phyloP scores from a whole-genome alignment of 2,797 vertebrate genomes.

The Catamblyrhynchus diadema region DNA sequence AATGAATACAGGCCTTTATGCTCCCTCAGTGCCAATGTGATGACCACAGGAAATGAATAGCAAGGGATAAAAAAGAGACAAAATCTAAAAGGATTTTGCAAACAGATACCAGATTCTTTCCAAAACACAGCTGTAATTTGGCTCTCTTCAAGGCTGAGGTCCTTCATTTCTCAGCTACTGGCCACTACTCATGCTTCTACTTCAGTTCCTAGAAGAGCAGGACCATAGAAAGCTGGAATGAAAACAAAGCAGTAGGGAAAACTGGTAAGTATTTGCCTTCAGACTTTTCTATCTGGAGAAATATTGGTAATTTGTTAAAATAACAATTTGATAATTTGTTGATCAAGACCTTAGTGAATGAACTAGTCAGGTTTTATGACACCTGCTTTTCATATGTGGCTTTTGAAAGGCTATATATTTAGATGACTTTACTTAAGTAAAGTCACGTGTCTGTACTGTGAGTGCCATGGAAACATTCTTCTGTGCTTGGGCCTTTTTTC shows the following conservation, averaged over 20 bases:
- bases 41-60: neutral
- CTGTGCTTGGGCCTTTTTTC: neutral
- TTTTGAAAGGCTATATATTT: neutral
- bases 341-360: neutral
- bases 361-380: neutral
- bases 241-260: neutral
- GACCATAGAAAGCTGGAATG: neutral
- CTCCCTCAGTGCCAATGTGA: neutral
- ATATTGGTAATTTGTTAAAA: neutral
- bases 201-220: neutral
- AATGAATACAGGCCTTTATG: neutral
- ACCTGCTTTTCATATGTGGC: rapidly evolving
- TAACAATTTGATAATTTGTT: neutral
- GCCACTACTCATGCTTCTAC: neutral
- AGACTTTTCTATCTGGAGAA: neutral
- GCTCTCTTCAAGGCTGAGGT: neutral
- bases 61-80: neutral
- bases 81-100: neutral
- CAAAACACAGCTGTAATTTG: neutral
- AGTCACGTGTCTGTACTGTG: neutral
- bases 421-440: neutral
- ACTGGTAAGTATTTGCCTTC: neutral
- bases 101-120: neutral
- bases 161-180: neutral
- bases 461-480: neutral